phyloP scores from a whole-genome alignment of 2,113 vertebrate genomes.

The Oncorhynchus masou region DNA sequence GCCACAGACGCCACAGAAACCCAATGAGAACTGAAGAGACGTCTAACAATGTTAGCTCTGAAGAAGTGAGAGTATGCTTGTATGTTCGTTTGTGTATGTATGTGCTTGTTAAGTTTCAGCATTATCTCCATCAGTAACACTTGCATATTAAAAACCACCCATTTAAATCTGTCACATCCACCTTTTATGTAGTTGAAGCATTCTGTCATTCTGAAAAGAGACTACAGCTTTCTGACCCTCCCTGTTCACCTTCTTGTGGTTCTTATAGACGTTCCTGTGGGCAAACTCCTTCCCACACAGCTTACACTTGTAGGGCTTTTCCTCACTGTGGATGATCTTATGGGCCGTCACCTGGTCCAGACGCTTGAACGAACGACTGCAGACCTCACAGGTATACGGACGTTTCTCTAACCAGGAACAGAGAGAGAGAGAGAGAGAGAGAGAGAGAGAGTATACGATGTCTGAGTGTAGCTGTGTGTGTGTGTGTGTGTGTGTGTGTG shows the following conservation, averaged over 20 bases:
- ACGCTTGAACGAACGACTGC: constrained; percentile 96
- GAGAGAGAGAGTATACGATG: background rate
- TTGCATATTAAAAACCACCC: background rate
- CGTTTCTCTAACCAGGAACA: constrained; percentile 87
- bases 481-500: no score
- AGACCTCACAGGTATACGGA: constrained; percentile 96
- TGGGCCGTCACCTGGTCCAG: constrained; percentile 98
- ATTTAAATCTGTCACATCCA: background rate
- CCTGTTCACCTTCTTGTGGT: constrained; percentile 94
- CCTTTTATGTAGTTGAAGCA: no score
- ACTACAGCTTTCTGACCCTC: background rate
- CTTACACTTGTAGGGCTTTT: constrained; percentile 98
- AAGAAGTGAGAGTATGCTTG: background rate
- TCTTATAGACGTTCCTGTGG: constrained; percentile 99
- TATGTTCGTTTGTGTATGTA: background rate
- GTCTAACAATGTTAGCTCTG: constrained; percentile 36
- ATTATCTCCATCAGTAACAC: background rate
- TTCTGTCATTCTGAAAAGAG: background rate
- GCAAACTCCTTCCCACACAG: constrained; percentile 98
- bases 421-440: background rate
- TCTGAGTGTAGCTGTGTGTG: background rate
- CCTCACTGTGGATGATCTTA: constrained; percentile 98
- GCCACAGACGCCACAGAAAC: constrained; percentile 34
- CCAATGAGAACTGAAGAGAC: constrained; percentile 35
- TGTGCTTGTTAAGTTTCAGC: background rate